These are phyloP conservation scores for Acanthosepion esculentum DNA, from an alignment of 2,888 invertebrate genomes.

Conservation along the genomic window DNA sequence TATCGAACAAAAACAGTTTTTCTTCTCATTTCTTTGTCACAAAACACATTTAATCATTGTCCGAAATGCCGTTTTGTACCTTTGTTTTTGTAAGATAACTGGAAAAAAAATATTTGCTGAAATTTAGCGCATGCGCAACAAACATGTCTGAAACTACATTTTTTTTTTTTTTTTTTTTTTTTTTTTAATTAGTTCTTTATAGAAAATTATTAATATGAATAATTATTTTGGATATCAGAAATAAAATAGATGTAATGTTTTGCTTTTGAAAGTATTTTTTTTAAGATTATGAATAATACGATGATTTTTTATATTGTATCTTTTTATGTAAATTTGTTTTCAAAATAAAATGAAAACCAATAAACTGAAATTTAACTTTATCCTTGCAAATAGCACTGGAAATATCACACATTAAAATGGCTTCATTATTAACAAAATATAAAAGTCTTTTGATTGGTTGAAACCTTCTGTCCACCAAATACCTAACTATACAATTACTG, in stretches of 20 bases:
- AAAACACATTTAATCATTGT: no score
- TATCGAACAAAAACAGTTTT: background rate
- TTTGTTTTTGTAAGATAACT: background rate
- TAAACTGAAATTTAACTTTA: no score
- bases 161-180: background rate
- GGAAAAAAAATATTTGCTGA: background rate
- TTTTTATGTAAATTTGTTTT: background rate
- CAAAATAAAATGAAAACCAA: no score
- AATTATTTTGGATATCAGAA: constrained; percentile 18
- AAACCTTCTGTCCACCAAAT: no score
- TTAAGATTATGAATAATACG: no score
- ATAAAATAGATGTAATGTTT: background rate
- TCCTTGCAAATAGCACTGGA: no score
- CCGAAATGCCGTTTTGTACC: background rate
- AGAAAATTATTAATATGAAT: background rate
- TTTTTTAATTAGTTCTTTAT: background rate
- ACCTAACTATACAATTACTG: no score
- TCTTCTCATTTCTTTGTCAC: no score
- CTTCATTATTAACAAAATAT: no score
- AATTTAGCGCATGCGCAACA: no score
- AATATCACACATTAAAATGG: no score
- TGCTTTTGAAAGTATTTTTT: background rate
- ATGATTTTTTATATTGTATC: background rate
- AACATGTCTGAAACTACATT: background rate
- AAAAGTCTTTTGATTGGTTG: no score